phyloP scores from a whole-genome alignment of 1,140 invertebrate species.

The Eumaeus atala region DNA sequence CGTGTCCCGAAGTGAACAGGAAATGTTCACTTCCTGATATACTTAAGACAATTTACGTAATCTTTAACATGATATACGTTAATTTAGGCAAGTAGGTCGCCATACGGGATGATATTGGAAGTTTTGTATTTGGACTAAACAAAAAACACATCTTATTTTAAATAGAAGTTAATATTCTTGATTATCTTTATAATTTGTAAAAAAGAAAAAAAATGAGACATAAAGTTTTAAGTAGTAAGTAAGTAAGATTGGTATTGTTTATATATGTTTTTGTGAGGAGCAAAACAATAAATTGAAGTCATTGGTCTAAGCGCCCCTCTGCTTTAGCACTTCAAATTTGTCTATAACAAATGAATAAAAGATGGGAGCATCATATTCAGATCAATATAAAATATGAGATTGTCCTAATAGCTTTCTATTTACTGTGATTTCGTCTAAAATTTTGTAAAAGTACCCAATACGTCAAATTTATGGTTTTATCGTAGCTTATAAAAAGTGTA shows the following conservation, averaged over 20 bases:
- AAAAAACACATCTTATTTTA: not conserved
- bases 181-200: not conserved
- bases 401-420: too few relatives aligned
- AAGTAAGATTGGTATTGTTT: not conserved
- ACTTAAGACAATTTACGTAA: not conserved
- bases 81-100: too few relatives aligned
- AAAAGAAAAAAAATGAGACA: not conserved
- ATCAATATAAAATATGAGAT: too few relatives aligned
- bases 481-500: too few relatives aligned
- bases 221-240: slow-evolving; percentile 5
- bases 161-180: not conserved
- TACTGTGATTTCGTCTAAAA: too few relatives aligned
- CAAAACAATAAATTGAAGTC: slow-evolving; percentile 16
- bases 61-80: not conserved
- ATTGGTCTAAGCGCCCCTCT: slow-evolving; percentile 5
- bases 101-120: not conserved
- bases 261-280: slow-evolving; percentile 6
- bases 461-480: too few relatives aligned
- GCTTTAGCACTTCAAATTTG: slow-evolving; percentile 14
- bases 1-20: too few relatives aligned
- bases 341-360: slow-evolving; percentile 7
- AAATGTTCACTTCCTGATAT: too few relatives aligned
- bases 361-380: not conserved
- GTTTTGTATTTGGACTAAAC: not conserved
- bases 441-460: too few relatives aligned